Evolutionary conservation across 64 coral and sea anemone genomes (phyloP), one percentile per base, ranked within the genome.

Genomic region (Montipora cactus): DNA sequence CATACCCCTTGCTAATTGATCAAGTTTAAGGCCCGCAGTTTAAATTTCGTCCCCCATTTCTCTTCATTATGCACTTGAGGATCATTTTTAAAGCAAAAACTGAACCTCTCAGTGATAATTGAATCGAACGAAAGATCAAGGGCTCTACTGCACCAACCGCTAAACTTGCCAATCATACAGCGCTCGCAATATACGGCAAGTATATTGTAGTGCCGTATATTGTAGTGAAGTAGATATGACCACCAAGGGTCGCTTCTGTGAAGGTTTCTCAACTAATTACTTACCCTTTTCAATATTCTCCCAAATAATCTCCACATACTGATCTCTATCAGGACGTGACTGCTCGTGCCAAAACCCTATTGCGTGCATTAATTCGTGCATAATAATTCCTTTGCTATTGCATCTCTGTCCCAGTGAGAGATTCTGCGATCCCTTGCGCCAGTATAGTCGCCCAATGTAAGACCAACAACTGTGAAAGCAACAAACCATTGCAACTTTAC

Each of bases 341-440:
- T 96, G 95, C 28, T 96, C 95, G 68, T 96, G 95, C 95, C 95
- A 96, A 50, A 96, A 96, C 2, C 95, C 95, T 66, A 96, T 74
- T 5, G 91, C 95, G 55, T 96, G 95, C 95, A 96, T 96, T 81
- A 96, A 81, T 14, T 96, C 95, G 13, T 96, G 95, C 95, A 96
- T 96, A 48, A 96, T 90, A 51, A 96, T 96, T 5, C 91, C 92
- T 81, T 85, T 93, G 48, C 77, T 94, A 66, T 96, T 96, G 79
- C 95, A 96, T 21, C 91, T 81, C 23, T 81, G 74, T 13, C 95
- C 95, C 25, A 96, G 23, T 4, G 95, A 96, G 73, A 96, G 78
- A 12, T 62, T 88, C 52, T 96, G 95, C 45, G 70, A 49, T 14
- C 91, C 87, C 49, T 91, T 94, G 8, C 49, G 80, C 95, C 91